phyloP scores from a whole-genome alignment of 2,113 vertebrate genomes.

The Furnarius figulus region DNA sequence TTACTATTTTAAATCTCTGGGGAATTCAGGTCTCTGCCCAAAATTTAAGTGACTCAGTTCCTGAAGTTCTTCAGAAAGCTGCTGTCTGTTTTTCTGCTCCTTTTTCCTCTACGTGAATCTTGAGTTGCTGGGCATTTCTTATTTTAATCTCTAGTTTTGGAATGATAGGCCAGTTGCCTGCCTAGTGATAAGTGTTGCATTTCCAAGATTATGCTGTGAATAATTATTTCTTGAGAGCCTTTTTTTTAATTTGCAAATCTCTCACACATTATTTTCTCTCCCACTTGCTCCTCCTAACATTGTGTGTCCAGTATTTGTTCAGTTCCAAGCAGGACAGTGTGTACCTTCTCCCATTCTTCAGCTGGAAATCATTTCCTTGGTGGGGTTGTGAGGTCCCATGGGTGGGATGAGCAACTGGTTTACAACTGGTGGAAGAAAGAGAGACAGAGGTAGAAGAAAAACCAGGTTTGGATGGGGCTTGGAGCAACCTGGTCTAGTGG shows the following conservation, averaged over 20 bases:
- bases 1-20: not conserved
- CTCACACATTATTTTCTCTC: not conserved
- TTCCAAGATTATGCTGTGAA: not conserved
- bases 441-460: not conserved
- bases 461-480: not conserved
- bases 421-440: not conserved
- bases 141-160: not conserved
- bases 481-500: not conserved
- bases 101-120: not conserved
- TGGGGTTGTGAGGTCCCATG: not conserved
- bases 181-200: not conserved
- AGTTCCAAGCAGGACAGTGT: not conserved
- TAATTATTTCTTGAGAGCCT: not conserved
- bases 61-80: not conserved
- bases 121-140: not conserved
- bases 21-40: not conserved
- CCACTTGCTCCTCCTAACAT: not conserved
- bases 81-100: not conserved
- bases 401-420: not conserved
- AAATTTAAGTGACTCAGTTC: not conserved
- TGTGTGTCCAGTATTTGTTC: not conserved
- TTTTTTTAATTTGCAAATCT: not conserved
- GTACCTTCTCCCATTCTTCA: not conserved
- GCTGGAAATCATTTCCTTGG: accelerated
- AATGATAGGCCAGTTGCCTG: not conserved